Evolutionary conservation across 1,140 invertebrate genomes (phyloP).

Genomic region (Diprion similis): DNA sequence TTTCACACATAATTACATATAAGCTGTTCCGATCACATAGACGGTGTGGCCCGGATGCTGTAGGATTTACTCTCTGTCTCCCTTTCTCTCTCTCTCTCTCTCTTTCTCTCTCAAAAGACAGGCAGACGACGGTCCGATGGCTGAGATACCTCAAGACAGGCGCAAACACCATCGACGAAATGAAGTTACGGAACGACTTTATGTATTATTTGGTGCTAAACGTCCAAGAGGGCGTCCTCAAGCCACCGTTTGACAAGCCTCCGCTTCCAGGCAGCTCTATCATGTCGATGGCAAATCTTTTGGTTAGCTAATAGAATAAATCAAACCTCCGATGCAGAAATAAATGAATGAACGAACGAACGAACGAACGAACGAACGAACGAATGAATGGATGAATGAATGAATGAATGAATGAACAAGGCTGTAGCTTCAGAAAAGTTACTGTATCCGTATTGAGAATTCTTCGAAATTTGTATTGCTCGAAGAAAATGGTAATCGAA

Average conservation of each 20-base stretch:
- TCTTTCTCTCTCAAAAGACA: slow-evolving; percentile 21
- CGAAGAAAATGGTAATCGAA: too few relatives aligned
- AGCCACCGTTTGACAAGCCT: slow-evolving; percentile 30
- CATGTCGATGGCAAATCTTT: slow-evolving; percentile 47
- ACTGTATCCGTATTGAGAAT: too few relatives aligned
- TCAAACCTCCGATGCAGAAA: neutral
- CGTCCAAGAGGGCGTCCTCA: slow-evolving; percentile 26
- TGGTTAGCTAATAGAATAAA: slow-evolving; percentile 39
- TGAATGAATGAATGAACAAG: too few relatives aligned
- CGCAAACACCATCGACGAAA: slow-evolving; percentile 27
- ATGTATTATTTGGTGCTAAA: slow-evolving; percentile 28
- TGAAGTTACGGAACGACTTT: slow-evolving; percentile 32
- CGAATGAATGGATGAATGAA: neutral
- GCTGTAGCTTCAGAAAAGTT: too few relatives aligned
- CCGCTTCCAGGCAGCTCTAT: slow-evolving; percentile 41
- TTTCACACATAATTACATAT: too few relatives aligned
- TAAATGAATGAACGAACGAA: neutral
- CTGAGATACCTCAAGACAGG: slow-evolving; percentile 25
- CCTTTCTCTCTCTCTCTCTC: too few relatives aligned
- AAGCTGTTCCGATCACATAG: too few relatives aligned
- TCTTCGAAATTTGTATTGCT: too few relatives aligned
- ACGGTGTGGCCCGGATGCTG: too few relatives aligned
- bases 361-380: too few relatives aligned
- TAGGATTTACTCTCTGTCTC: too few relatives aligned
- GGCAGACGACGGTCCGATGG: slow-evolving; percentile 29